Conservation (phyloP, 2,888 invertebrate genomes). For the Hypselothyrea guttata region DNA sequence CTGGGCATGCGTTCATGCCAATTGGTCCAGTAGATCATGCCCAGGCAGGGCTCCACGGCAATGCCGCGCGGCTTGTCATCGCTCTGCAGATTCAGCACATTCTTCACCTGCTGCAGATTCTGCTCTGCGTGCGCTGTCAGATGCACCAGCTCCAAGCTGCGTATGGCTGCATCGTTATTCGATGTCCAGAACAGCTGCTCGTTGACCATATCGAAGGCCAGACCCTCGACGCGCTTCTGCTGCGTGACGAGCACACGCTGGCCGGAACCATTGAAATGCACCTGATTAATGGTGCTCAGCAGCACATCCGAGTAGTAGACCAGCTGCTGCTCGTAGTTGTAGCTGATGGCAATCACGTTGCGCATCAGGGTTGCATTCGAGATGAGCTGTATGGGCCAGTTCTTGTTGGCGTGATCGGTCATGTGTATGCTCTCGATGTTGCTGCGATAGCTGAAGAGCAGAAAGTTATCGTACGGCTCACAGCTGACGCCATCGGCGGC, state of each 20-base stretch:
- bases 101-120: constrained; percentile 83
- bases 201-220: constrained; percentile 88
- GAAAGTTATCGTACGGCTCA: constrained; percentile 89
- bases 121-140: constrained; percentile 57
- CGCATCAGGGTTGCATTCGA: constrained; percentile 88
- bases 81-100: constrained; percentile 85
- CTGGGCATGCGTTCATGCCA: constrained; percentile 92
- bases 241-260: constrained; percentile 88
- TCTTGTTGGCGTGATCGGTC: constrained; percentile 87
- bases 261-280: constrained; percentile 90
- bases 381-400: constrained; percentile 90
- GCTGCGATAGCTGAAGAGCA: constrained; percentile 92
- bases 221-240: constrained; percentile 93
- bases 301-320: constrained; percentile 96
- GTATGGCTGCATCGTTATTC: constrained; percentile 89
- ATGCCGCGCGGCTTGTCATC: constrained; percentile 93
- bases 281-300: constrained; percentile 91
- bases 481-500: constrained; percentile 87
- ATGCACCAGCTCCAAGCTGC: constrained; percentile 76
- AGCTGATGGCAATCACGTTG: constrained; percentile 93
- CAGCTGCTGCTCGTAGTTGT: constrained; percentile 87
- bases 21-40: constrained; percentile 91
- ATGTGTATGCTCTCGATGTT: constrained; percentile 92
- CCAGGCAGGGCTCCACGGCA: constrained; percentile 91
- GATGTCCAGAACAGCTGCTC: constrained; percentile 93